Base-by-base conservation (phyloP, 2,113 vertebrate genomes). In the Cercopithecus mona region DNA sequence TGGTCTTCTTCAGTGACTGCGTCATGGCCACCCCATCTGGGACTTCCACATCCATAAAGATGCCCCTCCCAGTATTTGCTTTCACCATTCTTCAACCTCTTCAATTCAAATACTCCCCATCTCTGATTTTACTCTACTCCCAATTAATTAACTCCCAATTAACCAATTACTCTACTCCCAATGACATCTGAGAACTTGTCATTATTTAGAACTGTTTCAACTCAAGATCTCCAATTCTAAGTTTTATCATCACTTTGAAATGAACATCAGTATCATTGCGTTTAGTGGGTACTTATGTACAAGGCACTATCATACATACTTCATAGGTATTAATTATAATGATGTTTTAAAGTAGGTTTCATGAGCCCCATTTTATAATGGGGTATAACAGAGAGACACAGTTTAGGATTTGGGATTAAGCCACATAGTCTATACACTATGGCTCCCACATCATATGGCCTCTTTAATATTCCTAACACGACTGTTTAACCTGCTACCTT, bases 201-300 rank as follows among this genome's bases (percentile, higher is more conserved):
- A 27, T 96, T 43, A 66, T 11, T 93, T 79, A 50, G 13, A 68
- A 84, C 10, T 25, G 23, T 32, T 88, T 90, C 22, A 73, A 84
- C 8, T 93, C n/a, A 85, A 82, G 88, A 80, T 32, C 59, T 94
- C 64, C 81, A 85, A 91, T 81, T 91, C 64, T 70, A 86, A 61
- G 23, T 38, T 45, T 94, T 93, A 79, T 48, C 20, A 73, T 52
- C 23, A n/a, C 59, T 95, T 95, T 79, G 48, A 93, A 93, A 80
- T 38, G 73, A 93, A 48, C 64, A 64, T 55, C 40, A 75, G 30
- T n/a, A 55, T 59, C 45, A 61, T 2, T 0, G 5, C 23, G 13
- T 92, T 90, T 79, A 68, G 4, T 70, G 52, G 57, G 52, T 27
- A 64, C 35, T 92, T 61, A 61, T 1, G 22, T 57, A 8, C 2